Conservation (phyloP, 2,888 invertebrate species). For the Copidosoma aretas region DNA sequence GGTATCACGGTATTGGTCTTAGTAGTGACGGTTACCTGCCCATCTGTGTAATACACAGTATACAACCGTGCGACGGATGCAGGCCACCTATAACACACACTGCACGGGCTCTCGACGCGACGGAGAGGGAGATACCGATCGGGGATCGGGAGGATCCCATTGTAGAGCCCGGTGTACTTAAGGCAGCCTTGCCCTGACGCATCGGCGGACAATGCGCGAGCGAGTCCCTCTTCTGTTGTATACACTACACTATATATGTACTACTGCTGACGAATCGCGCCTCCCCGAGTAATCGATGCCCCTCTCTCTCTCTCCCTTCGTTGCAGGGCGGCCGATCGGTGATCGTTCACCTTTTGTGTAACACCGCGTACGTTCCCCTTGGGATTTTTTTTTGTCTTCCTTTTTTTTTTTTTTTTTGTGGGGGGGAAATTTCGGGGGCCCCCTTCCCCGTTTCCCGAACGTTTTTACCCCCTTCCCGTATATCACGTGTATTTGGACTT, state of each 20-base stretch:
- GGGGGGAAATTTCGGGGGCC: too few relatives aligned
- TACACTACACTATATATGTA: too few relatives aligned
- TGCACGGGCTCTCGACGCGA: not conserved
- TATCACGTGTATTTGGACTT: too few relatives aligned
- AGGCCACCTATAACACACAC: constrained; percentile 28
- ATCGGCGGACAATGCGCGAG: constrained; percentile 32
- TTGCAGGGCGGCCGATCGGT: not conserved
- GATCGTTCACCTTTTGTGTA: not conserved
- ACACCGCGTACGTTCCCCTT: not conserved
- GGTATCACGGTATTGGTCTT: too few relatives aligned
- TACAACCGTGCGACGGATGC: constrained; percentile 21
- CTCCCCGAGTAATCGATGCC: constrained; percentile 21
- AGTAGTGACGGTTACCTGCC: not conserved
- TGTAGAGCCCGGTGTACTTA: too few relatives aligned
- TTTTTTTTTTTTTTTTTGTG: not conserved
- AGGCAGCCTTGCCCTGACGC: constrained; percentile 24
- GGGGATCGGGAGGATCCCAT: not conserved
- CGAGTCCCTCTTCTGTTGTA: constrained; percentile 1
- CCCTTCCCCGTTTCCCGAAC: too few relatives aligned
- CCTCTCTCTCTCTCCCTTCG: constrained; percentile 9
- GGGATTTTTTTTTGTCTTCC: not conserved
- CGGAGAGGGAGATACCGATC: not conserved
- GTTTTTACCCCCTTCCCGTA: too few relatives aligned
- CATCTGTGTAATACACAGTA: not conserved
- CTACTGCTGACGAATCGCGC: constrained; percentile 21